phyloP scores from a whole-genome alignment of 1,140 invertebrate species.

The Yoshiicerus persimilis region DNA sequence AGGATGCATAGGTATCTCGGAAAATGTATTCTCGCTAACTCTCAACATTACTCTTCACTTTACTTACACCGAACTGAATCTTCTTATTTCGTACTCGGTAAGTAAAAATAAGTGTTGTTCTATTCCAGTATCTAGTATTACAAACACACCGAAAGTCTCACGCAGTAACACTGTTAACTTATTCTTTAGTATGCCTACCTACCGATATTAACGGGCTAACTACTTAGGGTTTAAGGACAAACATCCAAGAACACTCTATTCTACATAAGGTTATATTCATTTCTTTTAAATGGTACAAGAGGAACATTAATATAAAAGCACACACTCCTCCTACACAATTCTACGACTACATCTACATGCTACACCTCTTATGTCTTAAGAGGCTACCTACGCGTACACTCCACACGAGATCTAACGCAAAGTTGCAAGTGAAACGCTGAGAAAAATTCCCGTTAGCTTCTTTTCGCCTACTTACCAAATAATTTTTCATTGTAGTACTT shows the following conservation, averaged over 20 bases:
- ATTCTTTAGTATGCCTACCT: too few relatives aligned
- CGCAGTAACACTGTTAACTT: background rate
- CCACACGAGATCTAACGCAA: too few relatives aligned
- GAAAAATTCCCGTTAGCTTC: background rate
- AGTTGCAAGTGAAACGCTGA: background rate
- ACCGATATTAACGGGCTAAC: too few relatives aligned
- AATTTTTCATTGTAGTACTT: constrained; percentile 11
- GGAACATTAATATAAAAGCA: too few relatives aligned
- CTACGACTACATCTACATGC: too few relatives aligned
- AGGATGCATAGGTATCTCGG: background rate
- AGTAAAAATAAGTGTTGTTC: background rate
- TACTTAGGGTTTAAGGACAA: too few relatives aligned
- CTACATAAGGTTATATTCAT: too few relatives aligned
- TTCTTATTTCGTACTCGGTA: background rate
- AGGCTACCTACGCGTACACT: too few relatives aligned
- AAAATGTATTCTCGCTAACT: background rate
- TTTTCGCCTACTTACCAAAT: background rate
- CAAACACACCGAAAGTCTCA: background rate
- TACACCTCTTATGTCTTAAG: too few relatives aligned
- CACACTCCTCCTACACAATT: too few relatives aligned
- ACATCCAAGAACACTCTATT: too few relatives aligned
- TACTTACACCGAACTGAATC: background rate
- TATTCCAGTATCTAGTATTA: background rate
- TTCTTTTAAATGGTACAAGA: too few relatives aligned
- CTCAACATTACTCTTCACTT: background rate